Conservation (phyloP, 2,797 vertebrate species). For the Zalophus californianus region DNA sequence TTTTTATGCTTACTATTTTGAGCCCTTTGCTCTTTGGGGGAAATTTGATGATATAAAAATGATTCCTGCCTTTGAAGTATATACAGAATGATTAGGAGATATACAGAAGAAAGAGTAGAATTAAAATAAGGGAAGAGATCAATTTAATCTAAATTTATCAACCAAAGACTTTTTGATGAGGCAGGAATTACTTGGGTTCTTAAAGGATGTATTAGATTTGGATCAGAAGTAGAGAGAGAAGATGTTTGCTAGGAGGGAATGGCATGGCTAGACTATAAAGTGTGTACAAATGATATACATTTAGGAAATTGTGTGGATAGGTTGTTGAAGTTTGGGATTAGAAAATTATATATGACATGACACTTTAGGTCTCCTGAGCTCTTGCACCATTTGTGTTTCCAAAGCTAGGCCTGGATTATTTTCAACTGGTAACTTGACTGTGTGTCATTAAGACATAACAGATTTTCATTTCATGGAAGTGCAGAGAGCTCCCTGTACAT, state of each 20-base stretch:
- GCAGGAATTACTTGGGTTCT: neutral
- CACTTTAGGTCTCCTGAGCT: neutral
- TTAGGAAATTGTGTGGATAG: neutral
- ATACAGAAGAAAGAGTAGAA: neutral
- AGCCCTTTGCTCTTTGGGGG: neutral
- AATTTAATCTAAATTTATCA: neutral
- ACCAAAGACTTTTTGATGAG: neutral
- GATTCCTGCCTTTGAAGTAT: neutral
- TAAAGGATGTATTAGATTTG: neutral
- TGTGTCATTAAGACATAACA: neutral
- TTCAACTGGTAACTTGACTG: neutral
- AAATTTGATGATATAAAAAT: neutral
- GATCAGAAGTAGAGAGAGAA: neutral
- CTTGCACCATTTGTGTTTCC: neutral
- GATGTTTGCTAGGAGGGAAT: neutral
- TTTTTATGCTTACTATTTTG: neutral
- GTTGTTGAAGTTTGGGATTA: neutral
- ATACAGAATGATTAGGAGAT: neutral
- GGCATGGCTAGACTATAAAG: neutral
- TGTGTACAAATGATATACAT: neutral
- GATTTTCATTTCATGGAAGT: neutral
- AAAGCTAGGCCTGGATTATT: neutral
- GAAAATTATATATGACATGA: neutral
- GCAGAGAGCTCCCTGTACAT: neutral
- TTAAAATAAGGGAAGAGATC: neutral